These are phyloP conservation scores for Acleris holmiana DNA, from an alignment of 2,888 invertebrate genomes.

Conservation along the genomic window DNA sequence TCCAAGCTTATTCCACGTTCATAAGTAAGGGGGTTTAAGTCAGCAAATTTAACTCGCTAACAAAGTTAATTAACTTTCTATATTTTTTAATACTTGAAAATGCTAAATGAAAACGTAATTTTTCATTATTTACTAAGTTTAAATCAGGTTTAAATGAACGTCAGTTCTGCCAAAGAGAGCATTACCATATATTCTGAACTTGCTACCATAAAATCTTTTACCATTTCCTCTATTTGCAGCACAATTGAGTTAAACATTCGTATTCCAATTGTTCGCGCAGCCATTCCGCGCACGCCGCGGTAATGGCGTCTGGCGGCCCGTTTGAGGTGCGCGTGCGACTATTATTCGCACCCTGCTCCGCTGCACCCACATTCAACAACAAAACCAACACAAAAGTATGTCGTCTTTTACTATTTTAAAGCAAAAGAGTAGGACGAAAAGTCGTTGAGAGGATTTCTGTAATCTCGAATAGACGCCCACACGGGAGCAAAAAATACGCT, in stretches of 20 bases:
- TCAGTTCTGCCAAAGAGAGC: background rate
- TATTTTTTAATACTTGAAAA: no score
- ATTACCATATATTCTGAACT: background rate
- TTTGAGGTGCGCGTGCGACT: conserved; percentile 52
- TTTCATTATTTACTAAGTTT: no score
- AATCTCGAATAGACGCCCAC: conserved; percentile 24
- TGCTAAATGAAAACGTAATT: no score
- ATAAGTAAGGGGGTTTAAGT: no score
- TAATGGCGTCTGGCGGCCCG: conserved; percentile 45
- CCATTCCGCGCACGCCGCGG: conserved; percentile 57
- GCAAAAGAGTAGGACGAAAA: background rate
- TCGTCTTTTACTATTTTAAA: background rate
- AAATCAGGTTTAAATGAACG: no score
- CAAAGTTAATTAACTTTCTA: no score
- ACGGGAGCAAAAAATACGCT: conserved; percentile 2
- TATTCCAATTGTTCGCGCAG: conserved; percentile 46
- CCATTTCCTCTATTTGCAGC: conserved; percentile 27
- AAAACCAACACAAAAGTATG: conserved; percentile 36
- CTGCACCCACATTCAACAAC: conserved; percentile 47
- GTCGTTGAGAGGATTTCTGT: conserved; percentile 4
- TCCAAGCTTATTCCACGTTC: no score
- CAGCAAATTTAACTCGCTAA: no score
- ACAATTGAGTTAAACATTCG: conserved; percentile 39
- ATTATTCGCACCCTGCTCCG: conserved; percentile 55
- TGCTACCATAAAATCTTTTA: conserved; percentile 18